These are phyloP conservation scores for Rhopilema esculentum DNA, from an alignment of 30 jellyfish, hydroid and myxozoan species.

Conservation along the genomic window DNA sequence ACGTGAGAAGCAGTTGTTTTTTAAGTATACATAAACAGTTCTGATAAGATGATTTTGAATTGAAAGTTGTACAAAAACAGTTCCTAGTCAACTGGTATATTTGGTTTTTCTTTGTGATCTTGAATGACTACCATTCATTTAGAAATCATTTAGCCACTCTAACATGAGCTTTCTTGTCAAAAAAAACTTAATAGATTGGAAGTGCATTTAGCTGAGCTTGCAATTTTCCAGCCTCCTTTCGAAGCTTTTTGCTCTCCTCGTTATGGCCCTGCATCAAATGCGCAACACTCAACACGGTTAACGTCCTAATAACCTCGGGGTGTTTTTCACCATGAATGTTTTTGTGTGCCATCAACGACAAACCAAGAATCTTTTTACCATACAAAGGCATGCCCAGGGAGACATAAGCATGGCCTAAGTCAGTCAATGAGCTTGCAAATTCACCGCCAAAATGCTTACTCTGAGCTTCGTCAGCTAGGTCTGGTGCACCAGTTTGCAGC, in stretches of 20 bases:
- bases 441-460: conserved; percentile 96
- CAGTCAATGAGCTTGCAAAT: conserved; percentile 94
- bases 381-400: conserved; percentile 94
- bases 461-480: conserved; percentile 85
- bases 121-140: too few relatives aligned
- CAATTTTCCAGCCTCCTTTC: conserved; percentile 95
- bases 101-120: too few relatives aligned
- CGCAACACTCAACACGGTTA: conserved; percentile 88
- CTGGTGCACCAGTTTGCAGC: conserved; percentile 98
- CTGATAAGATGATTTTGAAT: too few relatives aligned
- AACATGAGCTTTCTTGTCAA: too few relatives aligned
- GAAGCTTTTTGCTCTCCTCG: conserved; percentile 83
- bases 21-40: too few relatives aligned
- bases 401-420: conserved; percentile 95
- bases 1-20: too few relatives aligned
- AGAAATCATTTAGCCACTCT: too few relatives aligned
- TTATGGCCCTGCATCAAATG: conserved; percentile 99
- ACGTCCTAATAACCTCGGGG: conserved; percentile 97
- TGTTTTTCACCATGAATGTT: conserved; percentile 96
- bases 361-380: conserved; percentile 89
- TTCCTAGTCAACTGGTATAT: too few relatives aligned
- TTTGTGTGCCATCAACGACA: conserved; percentile 92
- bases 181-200: conserved; percentile 72
- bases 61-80: too few relatives aligned
- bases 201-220: conserved; percentile 81